Conservation (phyloP, 1,140 invertebrate genomes). For the Chlorops oryzae region DNA sequence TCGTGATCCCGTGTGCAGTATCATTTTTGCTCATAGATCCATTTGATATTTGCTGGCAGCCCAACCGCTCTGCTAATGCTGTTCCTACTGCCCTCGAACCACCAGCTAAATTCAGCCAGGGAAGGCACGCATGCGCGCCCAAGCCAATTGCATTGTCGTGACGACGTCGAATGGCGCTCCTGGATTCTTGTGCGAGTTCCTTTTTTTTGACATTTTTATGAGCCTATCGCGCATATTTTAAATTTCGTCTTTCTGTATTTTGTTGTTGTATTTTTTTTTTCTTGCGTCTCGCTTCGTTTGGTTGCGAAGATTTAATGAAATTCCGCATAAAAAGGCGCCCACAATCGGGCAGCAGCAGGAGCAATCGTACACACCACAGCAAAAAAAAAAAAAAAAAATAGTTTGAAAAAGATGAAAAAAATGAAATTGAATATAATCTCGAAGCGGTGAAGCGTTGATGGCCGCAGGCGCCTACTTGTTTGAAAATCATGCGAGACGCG, state of each 20-base stretch:
- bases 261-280: conserved; percentile 8
- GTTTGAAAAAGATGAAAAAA: too few relatives aligned
- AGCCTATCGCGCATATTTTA: conserved; percentile 45
- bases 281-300: conserved; percentile 1
- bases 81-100: not conserved
- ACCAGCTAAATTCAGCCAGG: too few relatives aligned
- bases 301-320: conserved; percentile 9
- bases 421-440: too few relatives aligned
- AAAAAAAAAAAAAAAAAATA: too few relatives aligned
- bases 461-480: conserved; percentile 12
- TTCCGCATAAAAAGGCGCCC: conserved; percentile 18
- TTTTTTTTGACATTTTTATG: conserved; percentile 47
- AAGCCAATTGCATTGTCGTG: conserved; percentile 2
- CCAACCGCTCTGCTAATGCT: too few relatives aligned
- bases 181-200: not conserved
- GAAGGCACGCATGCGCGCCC: conserved; percentile 3
- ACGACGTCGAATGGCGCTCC: conserved; percentile 2
- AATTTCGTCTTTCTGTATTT: conserved; percentile 20
- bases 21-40: too few relatives aligned
- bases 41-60: too few relatives aligned
- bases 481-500: not conserved
- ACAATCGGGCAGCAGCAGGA: too few relatives aligned
- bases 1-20: too few relatives aligned
- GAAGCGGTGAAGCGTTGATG: conserved; percentile 9
- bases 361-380: too few relatives aligned